Evolutionary conservation across 2,113 vertebrate species (phyloP), one percentile per base, ranked within the genome.

Genomic region (Cyprinus carpio): DNA sequence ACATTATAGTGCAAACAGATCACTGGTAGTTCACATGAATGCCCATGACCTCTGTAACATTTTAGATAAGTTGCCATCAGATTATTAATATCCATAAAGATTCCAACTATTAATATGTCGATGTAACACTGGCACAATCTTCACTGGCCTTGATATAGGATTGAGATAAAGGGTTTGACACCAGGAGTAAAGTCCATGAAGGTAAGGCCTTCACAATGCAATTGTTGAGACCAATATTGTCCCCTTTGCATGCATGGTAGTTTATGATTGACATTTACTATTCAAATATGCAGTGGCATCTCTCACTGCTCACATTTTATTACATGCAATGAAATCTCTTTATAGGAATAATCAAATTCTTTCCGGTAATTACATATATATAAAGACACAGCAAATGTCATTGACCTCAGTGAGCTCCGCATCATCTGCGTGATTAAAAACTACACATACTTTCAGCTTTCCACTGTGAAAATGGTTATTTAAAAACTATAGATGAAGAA

Each of bases 341-440:
- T 23, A 20, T 49, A 43, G 64, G 34, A 65, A 65, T 65, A 81
- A 65, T 46, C 37, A 60, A 76, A 76, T 75, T 75, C 40, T 74
- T 75, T 51, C 25, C 0, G 13, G 29, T 27, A 43, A 80, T 79
- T 23, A 15, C 31, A 60, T 13, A 4, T 23, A 64, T 29, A 79
- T 58, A 67, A 67, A 67, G 62, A 29, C 67, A 54, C 18, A 20
- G 51, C 7, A 43, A 43, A 18, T 46, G 15, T 27, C 58, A 65
- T 0, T 65, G 56, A 46, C 37, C 8, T 49, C 37, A 29, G 43
- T 29, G 12, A 40, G 23, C 12, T 6, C 3, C 29, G 37, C 34
- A 20, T 6, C 11, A 29, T n/a, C 25, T 25, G 23, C 40, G 9
- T 64, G 18, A 46, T 64, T 11, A 65, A 65, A 75, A 49, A 46